phyloP scores from a whole-genome alignment of 2,113 vertebrate species.

The Dicerorhinus sumatrensis region DNA sequence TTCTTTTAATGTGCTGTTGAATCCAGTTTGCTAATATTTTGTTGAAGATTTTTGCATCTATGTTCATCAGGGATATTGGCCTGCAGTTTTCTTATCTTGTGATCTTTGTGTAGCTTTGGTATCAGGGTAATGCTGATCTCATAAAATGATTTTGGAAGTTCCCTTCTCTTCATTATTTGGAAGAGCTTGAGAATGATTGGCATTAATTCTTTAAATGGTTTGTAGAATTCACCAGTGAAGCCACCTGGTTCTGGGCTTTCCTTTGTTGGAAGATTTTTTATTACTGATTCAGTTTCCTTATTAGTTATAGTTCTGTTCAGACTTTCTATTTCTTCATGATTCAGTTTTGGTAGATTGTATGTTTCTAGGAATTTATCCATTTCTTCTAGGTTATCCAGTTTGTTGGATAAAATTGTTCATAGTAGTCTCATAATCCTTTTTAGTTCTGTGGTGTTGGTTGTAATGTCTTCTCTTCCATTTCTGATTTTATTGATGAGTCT shows the following conservation, averaged over 20 bases:
- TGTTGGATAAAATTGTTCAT: not conserved
- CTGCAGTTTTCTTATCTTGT: not conserved
- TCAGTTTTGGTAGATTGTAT: not conserved
- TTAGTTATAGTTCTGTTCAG: not conserved
- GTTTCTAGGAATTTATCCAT: not conserved
- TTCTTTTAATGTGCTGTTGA: not conserved
- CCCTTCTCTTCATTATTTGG: not conserved
- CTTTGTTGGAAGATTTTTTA: not conserved
- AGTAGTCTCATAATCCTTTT: not conserved
- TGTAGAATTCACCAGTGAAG: not conserved
- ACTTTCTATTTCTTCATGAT: not conserved
- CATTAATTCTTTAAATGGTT: not conserved
- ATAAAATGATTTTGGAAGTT: not conserved
- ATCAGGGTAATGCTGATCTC: not conserved
- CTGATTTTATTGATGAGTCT: not conserved
- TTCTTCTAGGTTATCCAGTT: not conserved
- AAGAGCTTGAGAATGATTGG: not conserved
- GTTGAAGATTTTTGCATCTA: not conserved
- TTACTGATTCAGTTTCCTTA: not conserved
- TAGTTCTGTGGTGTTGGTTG: not conserved
- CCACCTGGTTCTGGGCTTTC: not conserved
- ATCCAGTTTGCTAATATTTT: not conserved
- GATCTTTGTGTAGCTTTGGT: not conserved
- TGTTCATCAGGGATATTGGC: not conserved
- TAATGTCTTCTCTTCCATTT: not conserved